Evolutionary conservation across 2,113 vertebrate genomes (phyloP), one percentile per base, ranked within the genome.

Genomic region (Deroptyus accipitrinus): DNA sequence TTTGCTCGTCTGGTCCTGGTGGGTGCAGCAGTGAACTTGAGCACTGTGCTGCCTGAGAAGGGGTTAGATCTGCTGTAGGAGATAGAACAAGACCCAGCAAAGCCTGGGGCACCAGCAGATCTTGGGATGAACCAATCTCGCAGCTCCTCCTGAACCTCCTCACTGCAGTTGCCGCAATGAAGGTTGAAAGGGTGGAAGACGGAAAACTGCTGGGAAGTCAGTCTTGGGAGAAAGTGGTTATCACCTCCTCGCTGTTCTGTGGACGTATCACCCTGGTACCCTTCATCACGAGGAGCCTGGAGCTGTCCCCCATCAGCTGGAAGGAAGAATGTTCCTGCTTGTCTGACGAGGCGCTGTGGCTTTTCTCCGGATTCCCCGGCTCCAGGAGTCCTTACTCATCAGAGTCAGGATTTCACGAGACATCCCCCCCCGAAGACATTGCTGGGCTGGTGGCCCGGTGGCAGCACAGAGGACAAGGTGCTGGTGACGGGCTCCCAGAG

Each of bases 321-420:
- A 2, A 11, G 33, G 73, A 83, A 79, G 92, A 63, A 86, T 37
- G 72, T 74, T 57, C 77, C 55, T 0, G 19, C 73, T 30, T 0
- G 49, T 35, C 72, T 90, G 95, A 92, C 51, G 59, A 62, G 88
- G 4, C 5, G 41, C 88, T 90, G 86, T 33, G 95, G 86, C 73
- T 10, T 25, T 74, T 25, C 46, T 41, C 24, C 8, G 4, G 68
- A 94, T 97, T 95, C 92, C 92, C 67, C 12, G 2, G 94, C 96
- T 94, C 24, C 1, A 16, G 66, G 1, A 46, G 46, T 27, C 80
- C 92, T 96, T 94, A 94, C 94, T 97, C 95, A 97, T 59, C 68
- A 48, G 68, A 49, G 83, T 55, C 10, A 57, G 64, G 88, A 18
- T 63, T 44, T 83, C 92, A 33, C 0, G 72, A 70, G 88, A 27